Base-by-base conservation (phyloP, 2,113 vertebrate species). In the Oncorhynchus tshawytscha region DNA sequence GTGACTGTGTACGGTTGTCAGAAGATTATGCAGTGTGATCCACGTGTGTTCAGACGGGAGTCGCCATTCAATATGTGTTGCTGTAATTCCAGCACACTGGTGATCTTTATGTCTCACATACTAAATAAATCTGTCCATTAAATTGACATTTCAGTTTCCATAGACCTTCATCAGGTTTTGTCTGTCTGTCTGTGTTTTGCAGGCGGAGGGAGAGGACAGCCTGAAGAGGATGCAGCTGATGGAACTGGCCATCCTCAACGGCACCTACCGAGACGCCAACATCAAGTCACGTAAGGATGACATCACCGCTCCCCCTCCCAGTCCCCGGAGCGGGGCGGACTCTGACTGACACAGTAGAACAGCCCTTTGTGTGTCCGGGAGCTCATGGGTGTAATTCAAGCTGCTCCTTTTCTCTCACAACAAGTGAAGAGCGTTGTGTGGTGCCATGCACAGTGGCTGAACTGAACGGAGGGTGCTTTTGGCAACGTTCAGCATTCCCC, bases 191-290 rank as follows among this genome's bases (percentile, higher is more conserved):
- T 76, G 54, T 71, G 71, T 82, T 39, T 5, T 71, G 2, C 76
- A 97, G 96, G 96, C 95, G 29, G 96, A 97, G 88, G 96, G 96
- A 73, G 96, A 97, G 90, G 96, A 97, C 93, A 97, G 95, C 89
- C 93, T 97, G 91, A 97, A 97, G 91, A 97, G 97, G 94, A 97
- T 97, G 96, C 96, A 97, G 86, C 92, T 97, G 91, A 97, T 97
- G 96, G 96, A 97, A 82, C 93, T 97, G 74, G 96, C 96, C 51
- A 97, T 97, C 90, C 93, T 97, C 80, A 97, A 97, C 45, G 96
- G 96, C 91, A 97, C 96, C 64, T 97, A 97, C 94, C 93, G 96
- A 92, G 96, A 97, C 68, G 96, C 96, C 88, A 97, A 96, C 94
- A 94, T 97, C 89, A 97, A 97, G 95, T 95, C 95, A 93, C 95